These are phyloP conservation scores for Muschampia plurimacula DNA, from an alignment of 2,888 invertebrate species.

Conservation along the genomic window DNA sequence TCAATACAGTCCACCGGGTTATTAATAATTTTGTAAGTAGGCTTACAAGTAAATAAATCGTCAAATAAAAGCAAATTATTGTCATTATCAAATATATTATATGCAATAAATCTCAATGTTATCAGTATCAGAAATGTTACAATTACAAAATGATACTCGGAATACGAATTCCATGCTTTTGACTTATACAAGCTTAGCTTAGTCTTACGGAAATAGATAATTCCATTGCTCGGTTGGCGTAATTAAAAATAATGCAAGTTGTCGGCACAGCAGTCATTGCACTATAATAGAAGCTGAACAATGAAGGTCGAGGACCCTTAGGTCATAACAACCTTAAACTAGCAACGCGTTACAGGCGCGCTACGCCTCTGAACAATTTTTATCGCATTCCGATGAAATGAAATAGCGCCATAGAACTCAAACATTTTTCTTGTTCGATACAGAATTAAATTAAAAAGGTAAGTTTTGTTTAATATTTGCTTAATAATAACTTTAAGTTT, in stretches of 20 bases:
- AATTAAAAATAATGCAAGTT: conserved; percentile 49
- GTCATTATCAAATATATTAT: too few species aligned
- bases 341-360: conserved; percentile 33
- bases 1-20: too few species aligned
- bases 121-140: too few species aligned
- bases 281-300: conserved; percentile 76
- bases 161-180: neutral
- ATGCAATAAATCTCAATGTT: too few species aligned
- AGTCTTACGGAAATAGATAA: conserved; percentile 36
- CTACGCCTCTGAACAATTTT: conserved; percentile 33
- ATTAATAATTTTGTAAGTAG: too few species aligned
- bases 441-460: neutral
- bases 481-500: too few species aligned
- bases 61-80: too few species aligned
- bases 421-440: neutral
- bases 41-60: too few species aligned
- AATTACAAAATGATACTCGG: too few species aligned
- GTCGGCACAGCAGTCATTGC: conserved; percentile 61
- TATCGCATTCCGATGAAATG: conserved; percentile 37
- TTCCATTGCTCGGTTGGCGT: conserved; percentile 39
- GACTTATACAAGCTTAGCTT: conserved; percentile 8
- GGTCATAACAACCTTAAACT: conserved; percentile 61
- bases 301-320: conserved; percentile 79
- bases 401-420: conserved; percentile 22
- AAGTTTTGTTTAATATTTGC: neutral